Conservation (phyloP, 2,888 invertebrate genomes). For the Sclerodermus sp. region DNA sequence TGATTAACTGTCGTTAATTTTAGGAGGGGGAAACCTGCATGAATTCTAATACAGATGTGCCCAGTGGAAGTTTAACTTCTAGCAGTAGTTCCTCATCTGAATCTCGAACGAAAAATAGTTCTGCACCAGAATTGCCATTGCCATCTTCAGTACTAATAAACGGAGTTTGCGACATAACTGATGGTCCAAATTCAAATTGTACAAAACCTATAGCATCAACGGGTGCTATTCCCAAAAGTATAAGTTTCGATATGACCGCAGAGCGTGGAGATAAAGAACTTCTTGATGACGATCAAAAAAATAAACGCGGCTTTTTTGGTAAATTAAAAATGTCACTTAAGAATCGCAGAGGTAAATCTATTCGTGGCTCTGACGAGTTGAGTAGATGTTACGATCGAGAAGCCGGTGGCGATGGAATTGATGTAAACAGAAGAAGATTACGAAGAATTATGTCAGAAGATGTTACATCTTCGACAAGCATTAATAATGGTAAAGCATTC, state of each 20-base stretch:
- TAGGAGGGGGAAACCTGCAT: constrained; percentile 27
- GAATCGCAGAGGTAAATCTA: constrained; percentile 64
- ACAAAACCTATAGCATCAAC: constrained; percentile 62
- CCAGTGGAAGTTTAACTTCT: constrained; percentile 59
- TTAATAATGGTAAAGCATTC: constrained; percentile 36
- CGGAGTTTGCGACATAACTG: constrained; percentile 27
- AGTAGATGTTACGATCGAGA: constrained; percentile 50
- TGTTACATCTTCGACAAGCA: constrained; percentile 39
- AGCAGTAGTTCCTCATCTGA: constrained; percentile 60
- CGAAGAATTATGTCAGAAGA: constrained; percentile 57
- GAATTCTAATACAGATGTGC: constrained; percentile 35
- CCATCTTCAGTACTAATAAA: constrained; percentile 19
- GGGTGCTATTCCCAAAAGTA: constrained; percentile 88
- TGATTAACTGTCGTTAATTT: too few relatives aligned
- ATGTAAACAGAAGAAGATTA: constrained; percentile 44
- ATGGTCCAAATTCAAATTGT: constrained; percentile 28
- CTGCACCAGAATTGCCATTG: constrained; percentile 31
- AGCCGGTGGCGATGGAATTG: constrained; percentile 37
- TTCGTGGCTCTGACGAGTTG: constrained; percentile 56
- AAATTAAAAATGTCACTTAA: constrained; percentile 72
- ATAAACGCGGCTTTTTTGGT: constrained; percentile 71
- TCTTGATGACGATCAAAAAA: constrained; percentile 62
- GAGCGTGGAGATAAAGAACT: constrained; percentile 73
- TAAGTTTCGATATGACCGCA: constrained; percentile 87
- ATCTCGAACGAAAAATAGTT: constrained; percentile 41